Evolutionary conservation across 2,797 vertebrate genomes (phyloP), one percentile per base, ranked within the genome.

Genomic region (Eidolon dupreanum): DNA sequence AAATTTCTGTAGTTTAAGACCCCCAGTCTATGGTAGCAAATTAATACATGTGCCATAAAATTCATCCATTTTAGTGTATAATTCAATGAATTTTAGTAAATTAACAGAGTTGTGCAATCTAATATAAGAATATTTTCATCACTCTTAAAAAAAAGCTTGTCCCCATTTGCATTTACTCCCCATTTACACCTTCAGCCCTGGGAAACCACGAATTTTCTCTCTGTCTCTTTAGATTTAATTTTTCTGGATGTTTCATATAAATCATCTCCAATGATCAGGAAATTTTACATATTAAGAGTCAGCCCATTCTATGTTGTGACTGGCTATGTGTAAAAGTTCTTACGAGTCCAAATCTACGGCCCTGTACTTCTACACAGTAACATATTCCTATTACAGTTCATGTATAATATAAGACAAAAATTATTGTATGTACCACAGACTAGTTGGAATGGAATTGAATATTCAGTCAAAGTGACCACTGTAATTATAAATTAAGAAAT

Each of bases 111-210:
- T 89, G 10, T 82, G 5, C 71, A 71, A 84, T 68, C 41, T 88
- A 70, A 79, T 51, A 38, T 82, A 59, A 91, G 66, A 87, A 36
- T 59, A 82, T 93, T 73, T 93, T 68, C 74, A 49, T 92, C 16
- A 19, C n/a, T 57, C 65, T 74, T 57, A 8, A n/a, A 83, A 89
- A 88, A 92, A 92, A 59, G 28, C 9, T 53, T 20, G 19, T 57
- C 26, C n/a, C 38, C 61, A 46, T 51, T 65, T 61, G 9, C 20
- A 90, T 8, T 53, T 77, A n/a, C 38, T 22, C 15, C 36, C 36
- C 5, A 2, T 33, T 70, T 86, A 41, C 46, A 31, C 38, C 13
- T 36, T 55, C 36, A 38, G 70, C 46, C 19, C 61, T 19, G 22
- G 7, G 12, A 6, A n/a, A 57, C 41, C 16, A 20, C 79, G 22